phyloP scores from a whole-genome alignment of 2,113 vertebrate species.

The Cheirogaleus medius region DNA sequence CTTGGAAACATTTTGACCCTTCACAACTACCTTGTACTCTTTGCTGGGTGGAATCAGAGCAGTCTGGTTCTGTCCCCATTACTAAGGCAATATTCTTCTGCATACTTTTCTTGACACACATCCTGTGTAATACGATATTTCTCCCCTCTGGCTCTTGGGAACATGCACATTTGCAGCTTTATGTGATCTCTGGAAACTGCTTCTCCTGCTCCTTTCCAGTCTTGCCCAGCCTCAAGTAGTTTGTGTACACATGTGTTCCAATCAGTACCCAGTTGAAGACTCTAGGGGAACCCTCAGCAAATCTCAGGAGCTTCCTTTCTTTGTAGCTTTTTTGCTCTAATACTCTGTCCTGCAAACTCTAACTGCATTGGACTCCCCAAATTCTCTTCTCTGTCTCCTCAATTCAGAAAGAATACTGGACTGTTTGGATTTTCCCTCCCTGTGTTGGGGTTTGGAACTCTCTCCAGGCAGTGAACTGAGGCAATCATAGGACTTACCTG shows the following conservation, averaged over 20 bases:
- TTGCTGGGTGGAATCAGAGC: neutral
- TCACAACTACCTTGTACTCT: neutral
- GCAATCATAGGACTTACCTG: neutral
- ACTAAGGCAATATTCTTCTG: neutral
- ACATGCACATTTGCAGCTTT: neutral
- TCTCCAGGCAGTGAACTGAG: neutral
- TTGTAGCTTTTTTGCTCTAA: neutral
- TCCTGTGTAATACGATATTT: neutral
- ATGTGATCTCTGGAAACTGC: neutral
- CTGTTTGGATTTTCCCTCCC: neutral
- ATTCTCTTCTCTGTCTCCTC: neutral
- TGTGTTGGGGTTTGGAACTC: neutral
- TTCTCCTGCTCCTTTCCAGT: neutral
- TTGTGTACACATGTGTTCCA: neutral
- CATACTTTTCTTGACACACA: neutral
- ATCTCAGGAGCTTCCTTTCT: neutral
- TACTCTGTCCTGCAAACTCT: neutral
- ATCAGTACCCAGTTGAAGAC: neutral
- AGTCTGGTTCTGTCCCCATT: neutral
- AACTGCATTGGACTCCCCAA: neutral
- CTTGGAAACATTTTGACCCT: neutral
- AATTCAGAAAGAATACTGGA: neutral
- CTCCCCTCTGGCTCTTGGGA: neutral
- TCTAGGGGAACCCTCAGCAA: neutral
- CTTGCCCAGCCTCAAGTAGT: neutral